Conservation (phyloP, 92 coral and sea anemone species). For the Paragorgia papillata region DNA sequence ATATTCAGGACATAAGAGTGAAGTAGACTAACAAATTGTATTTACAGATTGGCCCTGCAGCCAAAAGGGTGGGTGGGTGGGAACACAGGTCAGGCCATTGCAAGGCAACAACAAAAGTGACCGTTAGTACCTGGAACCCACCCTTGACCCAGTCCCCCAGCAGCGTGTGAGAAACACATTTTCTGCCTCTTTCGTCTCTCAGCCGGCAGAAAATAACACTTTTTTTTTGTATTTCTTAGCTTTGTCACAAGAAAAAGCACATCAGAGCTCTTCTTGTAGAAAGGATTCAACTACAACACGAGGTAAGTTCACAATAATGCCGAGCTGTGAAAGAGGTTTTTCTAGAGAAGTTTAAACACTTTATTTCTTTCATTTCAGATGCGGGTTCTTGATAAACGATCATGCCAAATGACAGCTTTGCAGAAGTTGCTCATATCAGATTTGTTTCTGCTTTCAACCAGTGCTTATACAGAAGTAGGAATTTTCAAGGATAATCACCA, state of each 20-base stretch:
- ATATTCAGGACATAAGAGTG: too few relatives aligned
- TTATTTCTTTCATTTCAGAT: slow-evolving; percentile 50
- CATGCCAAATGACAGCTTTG: slow-evolving; percentile 80
- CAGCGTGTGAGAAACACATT: too few relatives aligned
- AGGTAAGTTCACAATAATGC: slow-evolving; percentile 53
- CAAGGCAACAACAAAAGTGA: too few relatives aligned
- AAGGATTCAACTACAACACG: slow-evolving; percentile 94
- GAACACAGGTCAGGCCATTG: too few relatives aligned
- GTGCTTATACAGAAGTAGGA: slow-evolving; percentile 92
- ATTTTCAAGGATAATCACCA: neutral
- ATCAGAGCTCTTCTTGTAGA: slow-evolving; percentile 92
- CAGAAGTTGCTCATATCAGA: slow-evolving; percentile 87
- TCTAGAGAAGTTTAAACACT: neutral
- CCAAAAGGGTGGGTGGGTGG: too few relatives aligned
- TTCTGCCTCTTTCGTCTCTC: too few relatives aligned
- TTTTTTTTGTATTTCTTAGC: slow-evolving; percentile 69
- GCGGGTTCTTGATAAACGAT: slow-evolving; percentile 88
- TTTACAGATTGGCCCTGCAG: too few relatives aligned
- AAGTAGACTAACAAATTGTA: too few relatives aligned
- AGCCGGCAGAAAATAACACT: too few relatives aligned
- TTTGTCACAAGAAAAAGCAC: slow-evolving; percentile 75
- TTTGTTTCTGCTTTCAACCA: slow-evolving; percentile 82
- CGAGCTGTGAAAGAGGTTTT: neutral
- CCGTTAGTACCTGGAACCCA: too few relatives aligned
- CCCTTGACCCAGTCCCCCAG: too few relatives aligned